Conservation (phyloP, 23 tunicate species). For the Clavelina lepadiformis region DNA sequence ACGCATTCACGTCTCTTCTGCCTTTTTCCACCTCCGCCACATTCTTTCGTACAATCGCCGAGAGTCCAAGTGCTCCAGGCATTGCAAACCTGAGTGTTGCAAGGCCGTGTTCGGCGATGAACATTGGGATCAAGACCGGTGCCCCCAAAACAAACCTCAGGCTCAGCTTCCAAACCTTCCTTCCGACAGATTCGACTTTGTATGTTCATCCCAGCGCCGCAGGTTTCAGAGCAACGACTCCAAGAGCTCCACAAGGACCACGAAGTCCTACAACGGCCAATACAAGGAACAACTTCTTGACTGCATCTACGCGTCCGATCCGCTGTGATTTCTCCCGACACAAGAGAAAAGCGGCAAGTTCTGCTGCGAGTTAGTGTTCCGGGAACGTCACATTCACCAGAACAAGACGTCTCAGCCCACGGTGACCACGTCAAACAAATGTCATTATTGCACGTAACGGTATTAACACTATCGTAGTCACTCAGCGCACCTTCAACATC, state of each 20-base stretch:
- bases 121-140: too few relatives aligned
- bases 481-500: background rate
- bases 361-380: background rate
- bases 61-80: constrained; percentile 1
- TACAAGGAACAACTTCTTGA: background rate
- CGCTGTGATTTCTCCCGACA: background rate
- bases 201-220: too few relatives aligned
- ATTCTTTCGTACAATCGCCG: background rate
- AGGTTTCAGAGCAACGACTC: too few relatives aligned
- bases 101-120: too few relatives aligned
- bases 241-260: background rate
- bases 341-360: background rate
- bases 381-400: background rate
- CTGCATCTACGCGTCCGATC: background rate
- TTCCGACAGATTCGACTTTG: too few relatives aligned
- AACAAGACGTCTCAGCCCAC: background rate
- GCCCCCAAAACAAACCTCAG: too few relatives aligned
- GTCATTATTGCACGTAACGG: background rate
- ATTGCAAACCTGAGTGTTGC: too few relatives aligned
- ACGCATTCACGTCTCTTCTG: constrained; percentile 10
- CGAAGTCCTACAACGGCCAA: background rate
- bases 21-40: constrained; percentile 3
- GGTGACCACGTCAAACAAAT: background rate
- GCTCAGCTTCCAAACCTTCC: too few relatives aligned
- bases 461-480: background rate